Evolutionary conservation across 2,888 invertebrate genomes (phyloP), one percentile per base, ranked within the genome.

Genomic region (Epistrophe grossulariae): DNA sequence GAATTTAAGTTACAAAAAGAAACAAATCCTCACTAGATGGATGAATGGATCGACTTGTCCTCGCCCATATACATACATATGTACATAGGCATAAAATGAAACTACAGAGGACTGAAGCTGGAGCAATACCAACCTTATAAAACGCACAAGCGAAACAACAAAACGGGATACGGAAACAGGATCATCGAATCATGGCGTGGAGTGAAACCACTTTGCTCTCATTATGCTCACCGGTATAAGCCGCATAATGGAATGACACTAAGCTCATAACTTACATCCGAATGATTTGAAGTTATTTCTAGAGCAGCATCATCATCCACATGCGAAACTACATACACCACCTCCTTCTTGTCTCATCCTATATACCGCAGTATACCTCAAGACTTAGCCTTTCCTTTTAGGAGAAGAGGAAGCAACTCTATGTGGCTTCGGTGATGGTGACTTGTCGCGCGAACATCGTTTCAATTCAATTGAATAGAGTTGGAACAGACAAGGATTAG

Each of bases 241-340:
- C 72, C 84, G 68, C 79, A 88, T 84, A 84, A 80, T 88, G 84
- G 84, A 84, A 84, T 88, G 88, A 88, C 88, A 88, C 84, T 88
- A 88, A 88, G 88, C 88, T 80, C 88, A 88, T 88, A 88, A 88
- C 88, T 88, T 84, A 88, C 88, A 88, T 88, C 76, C 84, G 79
- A 88, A 80, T 84, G 88, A 88, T 88, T 88, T 88, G 88, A 84
- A 77, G 88, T 77, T 84, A 88, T 88, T 88, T 88, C 84, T 84
- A 60, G 79, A 88, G 68, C 68, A 88, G 31, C 73, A 52, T 59
- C 59, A 62, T 52, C 52, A 55, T 31, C 57, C 40, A 57, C 57
- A 66, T 55, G 60, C 24, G 62, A 62, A 70, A 64, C 60, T 48
- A 31, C 31, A 24, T 24, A 31, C 31, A 24, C 3, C 40, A 59